Conservation (phyloP, 2,797 vertebrate genomes). For the Centroberyx gerrardi region DNA sequence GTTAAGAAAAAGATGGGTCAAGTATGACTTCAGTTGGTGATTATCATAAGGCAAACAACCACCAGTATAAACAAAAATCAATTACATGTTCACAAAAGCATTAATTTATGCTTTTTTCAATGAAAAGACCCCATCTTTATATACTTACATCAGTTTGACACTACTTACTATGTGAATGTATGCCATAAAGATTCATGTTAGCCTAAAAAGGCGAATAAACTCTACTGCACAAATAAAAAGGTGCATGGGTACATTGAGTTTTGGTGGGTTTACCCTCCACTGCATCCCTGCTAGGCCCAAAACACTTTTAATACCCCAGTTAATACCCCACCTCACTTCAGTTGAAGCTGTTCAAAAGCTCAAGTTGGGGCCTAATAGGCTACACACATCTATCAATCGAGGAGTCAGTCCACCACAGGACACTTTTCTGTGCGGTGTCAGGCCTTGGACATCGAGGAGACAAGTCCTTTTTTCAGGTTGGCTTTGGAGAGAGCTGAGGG, state of each 20-base stretch:
- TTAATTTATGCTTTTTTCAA: neutral
- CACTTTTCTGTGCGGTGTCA: conserved; percentile 50
- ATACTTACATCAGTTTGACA: neutral
- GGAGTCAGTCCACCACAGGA: conserved; percentile 38
- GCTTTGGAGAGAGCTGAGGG: conserved; percentile 51
- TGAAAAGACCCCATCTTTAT: neutral
- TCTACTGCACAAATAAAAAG: no score
- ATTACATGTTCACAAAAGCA: conserved; percentile 35
- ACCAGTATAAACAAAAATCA: conserved; percentile 7
- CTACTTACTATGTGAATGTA: conserved; percentile 34
- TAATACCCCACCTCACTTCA: conserved; percentile 40
- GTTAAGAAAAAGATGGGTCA: neutral
- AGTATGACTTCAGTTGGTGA: neutral
- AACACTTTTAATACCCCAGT: conserved; percentile 19
- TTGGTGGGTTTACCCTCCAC: conserved; percentile 54
- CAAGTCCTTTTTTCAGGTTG: conserved; percentile 54
- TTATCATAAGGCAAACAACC: conserved; percentile 14
- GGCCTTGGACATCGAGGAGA: conserved; percentile 54
- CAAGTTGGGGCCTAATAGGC: conserved; percentile 44
- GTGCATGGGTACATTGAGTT: conserved; percentile 32
- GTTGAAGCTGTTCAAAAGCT: conserved; percentile 45
- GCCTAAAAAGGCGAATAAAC: no score
- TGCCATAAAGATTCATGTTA: conserved; percentile 40
- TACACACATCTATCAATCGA: conserved; percentile 41
- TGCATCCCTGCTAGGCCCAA: conserved; percentile 48